Conservation (phyloP, 2,797 vertebrate species). For the Myoxocephalus aenaeus region DNA sequence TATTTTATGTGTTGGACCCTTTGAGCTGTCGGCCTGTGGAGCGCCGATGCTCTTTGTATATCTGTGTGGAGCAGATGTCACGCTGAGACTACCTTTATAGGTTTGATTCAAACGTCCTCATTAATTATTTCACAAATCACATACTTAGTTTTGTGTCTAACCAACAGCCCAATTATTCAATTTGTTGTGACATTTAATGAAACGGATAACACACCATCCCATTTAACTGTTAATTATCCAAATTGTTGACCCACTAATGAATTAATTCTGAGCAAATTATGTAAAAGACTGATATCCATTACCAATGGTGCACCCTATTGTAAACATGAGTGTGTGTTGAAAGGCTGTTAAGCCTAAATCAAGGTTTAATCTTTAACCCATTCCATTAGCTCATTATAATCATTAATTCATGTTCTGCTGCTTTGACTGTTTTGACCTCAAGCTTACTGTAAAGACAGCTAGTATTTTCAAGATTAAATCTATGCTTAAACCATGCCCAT, state of each 20-base stretch:
- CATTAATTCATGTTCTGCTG: not conserved
- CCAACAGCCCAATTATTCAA: not conserved
- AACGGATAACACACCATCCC: not conserved
- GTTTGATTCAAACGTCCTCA: not conserved
- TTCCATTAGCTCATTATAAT: not conserved
- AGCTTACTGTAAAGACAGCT: slow-evolving; percentile 1
- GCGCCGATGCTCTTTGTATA: not conserved
- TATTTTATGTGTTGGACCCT: slow-evolving; percentile 56
- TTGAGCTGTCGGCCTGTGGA: slow-evolving; percentile 10
- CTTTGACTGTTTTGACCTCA: slow-evolving; percentile 38
- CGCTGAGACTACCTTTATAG: not conserved
- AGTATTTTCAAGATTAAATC: slow-evolving; percentile 6
- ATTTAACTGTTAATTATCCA: not conserved
- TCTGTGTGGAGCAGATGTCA: not conserved
- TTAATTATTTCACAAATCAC: slow-evolving; percentile 16
- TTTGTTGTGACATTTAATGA: not conserved
- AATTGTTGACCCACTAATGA: not conserved
- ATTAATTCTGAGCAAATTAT: not conserved
- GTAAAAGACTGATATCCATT: not conserved
- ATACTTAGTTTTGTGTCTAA: too few relatives aligned
- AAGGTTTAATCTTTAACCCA: not conserved
- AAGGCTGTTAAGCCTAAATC: not conserved
- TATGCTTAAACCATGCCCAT: not conserved
- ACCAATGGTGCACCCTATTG: not conserved
- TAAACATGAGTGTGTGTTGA: slow-evolving; percentile 4